Evolutionary conservation across 2,888 invertebrate genomes (phyloP).

Genomic region (Theristus sp.): DNA sequence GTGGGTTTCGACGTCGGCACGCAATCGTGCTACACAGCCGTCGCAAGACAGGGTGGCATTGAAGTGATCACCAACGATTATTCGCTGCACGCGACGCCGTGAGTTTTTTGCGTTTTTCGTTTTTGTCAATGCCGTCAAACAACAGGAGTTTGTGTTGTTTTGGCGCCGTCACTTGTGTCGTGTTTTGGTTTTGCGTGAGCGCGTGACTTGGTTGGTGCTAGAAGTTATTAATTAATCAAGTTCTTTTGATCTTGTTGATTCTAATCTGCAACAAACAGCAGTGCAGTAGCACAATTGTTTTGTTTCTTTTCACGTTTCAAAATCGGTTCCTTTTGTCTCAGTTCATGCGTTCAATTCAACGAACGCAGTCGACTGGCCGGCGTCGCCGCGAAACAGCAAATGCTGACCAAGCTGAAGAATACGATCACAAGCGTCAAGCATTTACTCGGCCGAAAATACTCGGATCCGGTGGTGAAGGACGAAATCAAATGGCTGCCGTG

Average conservation of each 20-base stretch:
- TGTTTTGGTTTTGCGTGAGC: too few species aligned
- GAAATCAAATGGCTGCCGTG: slow-evolving; percentile 62
- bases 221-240: too few species aligned
- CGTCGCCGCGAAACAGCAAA: slow-evolving; percentile 86
- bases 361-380: slow-evolving; percentile 78
- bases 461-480: slow-evolving; percentile 62
- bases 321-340: too few species aligned
- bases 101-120: too few species aligned
- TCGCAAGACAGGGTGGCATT: slow-evolving; percentile 94
- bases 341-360: slow-evolving; percentile 86
- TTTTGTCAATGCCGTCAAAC: too few species aligned
- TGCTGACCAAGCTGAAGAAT: slow-evolving; percentile 89
- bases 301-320: too few species aligned
- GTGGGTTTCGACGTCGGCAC: slow-evolving; percentile 95
- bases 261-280: too few species aligned
- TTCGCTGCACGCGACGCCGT: slow-evolving; percentile 93
- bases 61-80: slow-evolving; percentile 99
- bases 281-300: too few species aligned
- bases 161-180: too few species aligned
- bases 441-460: slow-evolving; percentile 68
- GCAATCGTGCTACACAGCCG: slow-evolving; percentile 89
- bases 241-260: too few species aligned
- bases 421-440: slow-evolving; percentile 84
- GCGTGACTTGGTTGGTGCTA: too few species aligned
- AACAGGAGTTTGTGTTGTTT: too few species aligned